Conservation (phyloP, 2,888 invertebrate genomes). For the Halictus quadricinctus region DNA sequence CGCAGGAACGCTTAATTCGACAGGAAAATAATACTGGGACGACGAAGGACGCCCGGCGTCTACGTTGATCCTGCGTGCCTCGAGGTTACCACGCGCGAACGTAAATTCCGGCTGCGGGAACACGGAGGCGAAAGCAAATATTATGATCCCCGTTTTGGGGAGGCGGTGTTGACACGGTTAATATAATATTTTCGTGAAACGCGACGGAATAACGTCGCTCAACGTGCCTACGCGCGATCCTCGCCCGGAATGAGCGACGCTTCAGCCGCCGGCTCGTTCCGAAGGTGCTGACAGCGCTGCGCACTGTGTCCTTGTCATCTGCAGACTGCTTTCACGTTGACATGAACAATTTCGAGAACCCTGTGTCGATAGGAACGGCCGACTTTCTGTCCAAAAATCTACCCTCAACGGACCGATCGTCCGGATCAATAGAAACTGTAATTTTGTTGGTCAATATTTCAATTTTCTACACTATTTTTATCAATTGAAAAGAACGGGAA, state of each 20-base stretch:
- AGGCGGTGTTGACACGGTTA: slow-evolving; percentile 11
- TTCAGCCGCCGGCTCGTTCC: neutral
- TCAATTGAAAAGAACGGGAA: no score
- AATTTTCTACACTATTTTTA: no score
- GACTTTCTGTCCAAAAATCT: neutral
- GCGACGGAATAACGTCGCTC: slow-evolving; percentile 3
- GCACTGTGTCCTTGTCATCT: slow-evolving; percentile 2
- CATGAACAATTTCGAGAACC: neutral
- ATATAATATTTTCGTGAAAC: neutral
- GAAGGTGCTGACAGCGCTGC: neutral
- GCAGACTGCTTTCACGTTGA: slow-evolving; percentile 4
- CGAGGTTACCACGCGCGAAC: neutral
- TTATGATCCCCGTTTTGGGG: neutral
- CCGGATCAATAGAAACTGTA: neutral
- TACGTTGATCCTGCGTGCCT: neutral
- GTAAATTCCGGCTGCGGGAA: neutral
- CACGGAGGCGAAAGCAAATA: neutral
- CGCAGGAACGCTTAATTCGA: neutral
- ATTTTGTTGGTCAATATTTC: neutral
- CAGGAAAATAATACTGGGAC: neutral
- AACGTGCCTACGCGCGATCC: neutral
- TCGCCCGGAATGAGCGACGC: neutral
- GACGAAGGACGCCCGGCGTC: neutral
- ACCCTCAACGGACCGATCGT: neutral
- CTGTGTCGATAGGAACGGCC: neutral